phyloP scores from a whole-genome alignment of 1,140 invertebrate species.

The Orius laevigatus region DNA sequence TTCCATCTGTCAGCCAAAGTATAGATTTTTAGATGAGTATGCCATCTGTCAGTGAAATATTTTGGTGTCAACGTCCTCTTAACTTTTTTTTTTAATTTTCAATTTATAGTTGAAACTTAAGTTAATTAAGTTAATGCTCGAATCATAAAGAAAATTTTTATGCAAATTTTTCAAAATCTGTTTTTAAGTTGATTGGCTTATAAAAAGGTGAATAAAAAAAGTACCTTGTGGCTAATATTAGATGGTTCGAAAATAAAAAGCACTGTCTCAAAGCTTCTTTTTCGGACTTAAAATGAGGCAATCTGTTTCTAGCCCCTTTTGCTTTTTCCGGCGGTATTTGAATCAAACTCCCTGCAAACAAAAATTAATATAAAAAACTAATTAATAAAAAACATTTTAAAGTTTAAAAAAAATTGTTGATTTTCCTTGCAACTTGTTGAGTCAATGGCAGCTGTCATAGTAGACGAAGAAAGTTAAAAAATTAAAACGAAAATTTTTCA shows the following conservation, averaged over 20 bases:
- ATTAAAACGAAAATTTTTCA: background rate
- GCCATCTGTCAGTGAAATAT: too few species aligned
- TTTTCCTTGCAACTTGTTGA: background rate
- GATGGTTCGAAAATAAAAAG: slow-evolving; percentile 77
- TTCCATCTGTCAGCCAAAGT: too few species aligned
- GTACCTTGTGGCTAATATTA: slow-evolving; percentile 59
- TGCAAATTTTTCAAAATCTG: too few species aligned
- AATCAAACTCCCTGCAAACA: slow-evolving; percentile 42
- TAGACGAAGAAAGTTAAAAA: background rate
- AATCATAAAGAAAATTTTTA: too few species aligned
- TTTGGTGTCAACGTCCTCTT: too few species aligned
- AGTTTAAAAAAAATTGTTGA: background rate
- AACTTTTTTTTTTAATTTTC: too few species aligned
- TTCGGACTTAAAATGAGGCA: slow-evolving; percentile 47
- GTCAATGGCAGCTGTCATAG: background rate
- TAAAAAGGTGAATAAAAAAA: too few species aligned
- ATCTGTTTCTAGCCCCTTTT: slow-evolving; percentile 36
- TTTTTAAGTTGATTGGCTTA: too few species aligned
- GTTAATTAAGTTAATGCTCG: too few species aligned
- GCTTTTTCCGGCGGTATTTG: slow-evolving; percentile 48
- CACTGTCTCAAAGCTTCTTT: slow-evolving; percentile 63
- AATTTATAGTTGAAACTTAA: too few species aligned
- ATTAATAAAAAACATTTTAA: background rate
- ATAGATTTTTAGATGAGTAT: too few species aligned
- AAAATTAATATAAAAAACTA: background rate